Percentiles rank a stretch among this genome's conserved stretches.
phyloP scores from a whole-genome alignment of 2,888 invertebrate species.

The Thalpophila matura region DNA sequence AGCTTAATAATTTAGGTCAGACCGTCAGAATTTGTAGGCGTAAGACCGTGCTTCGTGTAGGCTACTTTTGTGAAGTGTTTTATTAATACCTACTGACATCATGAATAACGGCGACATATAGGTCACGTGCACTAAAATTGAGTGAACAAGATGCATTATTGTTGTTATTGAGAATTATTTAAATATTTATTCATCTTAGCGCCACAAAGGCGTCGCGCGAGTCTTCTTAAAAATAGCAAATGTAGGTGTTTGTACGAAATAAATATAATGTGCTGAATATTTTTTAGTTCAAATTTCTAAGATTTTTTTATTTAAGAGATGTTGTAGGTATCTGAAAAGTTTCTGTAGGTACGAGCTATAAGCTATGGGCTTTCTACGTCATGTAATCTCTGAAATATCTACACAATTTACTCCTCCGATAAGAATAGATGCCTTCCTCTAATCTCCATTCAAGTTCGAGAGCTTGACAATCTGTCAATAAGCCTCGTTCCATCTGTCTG shows the following conservation, averaged over 20 bases:
- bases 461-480: slow-evolving; percentile 64
- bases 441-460: slow-evolving; percentile 53
- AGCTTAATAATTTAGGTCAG: neutral
- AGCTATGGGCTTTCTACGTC: neutral
- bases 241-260: neutral
- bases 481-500: slow-evolving; percentile 56
- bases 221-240: slow-evolving; percentile 20
- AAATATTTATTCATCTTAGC: slow-evolving; percentile 11
- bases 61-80: neutral
- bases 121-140: neutral
- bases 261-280: neutral
- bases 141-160: neutral
- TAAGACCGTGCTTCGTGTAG: neutral
- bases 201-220: neutral
- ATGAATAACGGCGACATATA: neutral
- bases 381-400: slow-evolving; percentile 18
- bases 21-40: neutral
- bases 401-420: slow-evolving; percentile 28
- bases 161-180: slow-evolving; percentile 2
- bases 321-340: neutral
- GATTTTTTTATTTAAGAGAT: neutral
- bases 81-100: neutral
- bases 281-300: neutral
- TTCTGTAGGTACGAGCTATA: too few relatives aligned
- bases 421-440: slow-evolving; percentile 29